phyloP scores from a whole-genome alignment of 2,797 vertebrate genomes.

The Darevskia mixta region DNA sequence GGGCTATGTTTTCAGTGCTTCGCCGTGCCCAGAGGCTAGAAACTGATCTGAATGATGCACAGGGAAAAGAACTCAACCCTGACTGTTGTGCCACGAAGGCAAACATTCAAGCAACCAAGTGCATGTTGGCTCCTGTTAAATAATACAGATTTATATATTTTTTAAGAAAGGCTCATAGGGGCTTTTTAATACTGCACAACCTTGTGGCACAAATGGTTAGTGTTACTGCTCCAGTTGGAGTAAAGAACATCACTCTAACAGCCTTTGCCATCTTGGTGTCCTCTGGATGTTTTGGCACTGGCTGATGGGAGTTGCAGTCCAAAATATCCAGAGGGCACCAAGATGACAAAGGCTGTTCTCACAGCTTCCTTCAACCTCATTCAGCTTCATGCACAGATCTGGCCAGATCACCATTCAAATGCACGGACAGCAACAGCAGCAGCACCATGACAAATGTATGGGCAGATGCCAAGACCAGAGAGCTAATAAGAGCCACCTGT shows the following conservation, averaged over 20 bases:
- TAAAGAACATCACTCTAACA: not conserved
- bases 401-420: not conserved
- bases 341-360: too few relatives aligned
- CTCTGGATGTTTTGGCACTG: too few relatives aligned
- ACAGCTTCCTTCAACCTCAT: not conserved
- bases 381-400: not conserved
- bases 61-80: conserved; percentile 13
- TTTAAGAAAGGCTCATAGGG: not conserved
- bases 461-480: not conserved
- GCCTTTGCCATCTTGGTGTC: not conserved
- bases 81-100: not conserved
- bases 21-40: not conserved
- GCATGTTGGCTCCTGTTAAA: not conserved
- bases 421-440: not conserved
- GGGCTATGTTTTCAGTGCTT: conserved; percentile 11
- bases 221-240: not conserved
- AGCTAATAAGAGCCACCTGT: not conserved
- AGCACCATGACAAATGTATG: not conserved
- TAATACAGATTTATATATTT: not conserved
- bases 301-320: too few relatives aligned
- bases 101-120: not conserved
- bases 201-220: not conserved
- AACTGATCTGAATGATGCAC: conserved; percentile 4
- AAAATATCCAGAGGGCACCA: too few relatives aligned
- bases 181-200: not conserved